Evolutionary conservation across 2,888 invertebrate genomes (phyloP).

Genomic region (Mesochorus sp.): DNA sequence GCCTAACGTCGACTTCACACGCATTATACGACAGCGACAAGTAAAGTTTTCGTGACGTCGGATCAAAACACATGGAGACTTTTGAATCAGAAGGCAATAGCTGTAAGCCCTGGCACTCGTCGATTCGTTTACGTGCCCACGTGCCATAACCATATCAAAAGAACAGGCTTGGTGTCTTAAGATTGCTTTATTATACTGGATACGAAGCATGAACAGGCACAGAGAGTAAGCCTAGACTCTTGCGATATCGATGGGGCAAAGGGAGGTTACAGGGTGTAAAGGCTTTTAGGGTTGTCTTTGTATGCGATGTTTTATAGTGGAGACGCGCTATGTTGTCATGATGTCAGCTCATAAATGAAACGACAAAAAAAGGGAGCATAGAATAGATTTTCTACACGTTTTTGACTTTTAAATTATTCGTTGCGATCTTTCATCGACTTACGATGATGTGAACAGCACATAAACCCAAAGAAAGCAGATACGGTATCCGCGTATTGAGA

Average conservation of each 20-base stretch:
- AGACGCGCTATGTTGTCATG: slow-evolving; percentile 54
- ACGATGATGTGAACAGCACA: not conserved
- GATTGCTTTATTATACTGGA: slow-evolving; percentile 61
- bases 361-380: not conserved
- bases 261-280: not conserved
- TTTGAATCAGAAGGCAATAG: not conserved
- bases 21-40: slow-evolving; percentile 6
- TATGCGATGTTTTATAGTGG: slow-evolving; percentile 31
- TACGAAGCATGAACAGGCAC: slow-evolving; percentile 36
- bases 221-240: not conserved
- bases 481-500: not conserved
- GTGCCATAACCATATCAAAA: slow-evolving; percentile 47
- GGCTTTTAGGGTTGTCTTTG: slow-evolving; percentile 45
- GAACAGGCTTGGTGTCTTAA: slow-evolving; percentile 40
- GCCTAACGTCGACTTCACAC: slow-evolving; percentile 34
- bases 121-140: slow-evolving; percentile 49
- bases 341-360: slow-evolving; percentile 45
- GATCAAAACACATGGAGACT: slow-evolving; percentile 1
- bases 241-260: not conserved
- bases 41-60: slow-evolving; percentile 33
- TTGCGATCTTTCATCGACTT: slow-evolving; percentile 26
- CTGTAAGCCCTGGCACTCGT: not conserved
- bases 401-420: slow-evolving; percentile 44
- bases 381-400: slow-evolving; percentile 51
- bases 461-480: not conserved